These are phyloP conservation scores for Sceliomorpha sp. DNA, from an alignment of 2,888 invertebrate genomes.

Conservation along the genomic window DNA sequence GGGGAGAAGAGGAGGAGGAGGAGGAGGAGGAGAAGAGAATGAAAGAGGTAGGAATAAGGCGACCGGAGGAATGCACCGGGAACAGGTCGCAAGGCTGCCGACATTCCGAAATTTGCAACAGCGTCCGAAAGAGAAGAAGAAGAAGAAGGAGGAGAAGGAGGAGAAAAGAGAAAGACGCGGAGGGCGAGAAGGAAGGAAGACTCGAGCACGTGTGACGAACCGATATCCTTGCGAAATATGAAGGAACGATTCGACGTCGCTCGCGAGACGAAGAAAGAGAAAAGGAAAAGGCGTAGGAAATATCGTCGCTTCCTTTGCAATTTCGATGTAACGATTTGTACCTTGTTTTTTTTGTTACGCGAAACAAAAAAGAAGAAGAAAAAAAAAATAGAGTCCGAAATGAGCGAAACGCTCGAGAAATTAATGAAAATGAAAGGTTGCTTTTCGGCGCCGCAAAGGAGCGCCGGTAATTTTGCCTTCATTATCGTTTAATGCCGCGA, in stretches of 20 bases:
- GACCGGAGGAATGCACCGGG: slow-evolving; percentile 70
- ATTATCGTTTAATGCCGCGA: slow-evolving; percentile 33
- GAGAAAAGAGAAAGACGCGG: too few relatives aligned
- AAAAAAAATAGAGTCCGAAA: too few relatives aligned
- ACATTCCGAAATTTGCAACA: slow-evolving; percentile 74
- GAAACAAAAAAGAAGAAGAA: too few relatives aligned
- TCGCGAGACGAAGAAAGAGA: not conserved
- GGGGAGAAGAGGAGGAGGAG: slow-evolving; percentile 18
- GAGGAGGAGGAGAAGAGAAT: slow-evolving; percentile 22
- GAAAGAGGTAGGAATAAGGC: slow-evolving; percentile 34
- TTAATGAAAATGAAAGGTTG: slow-evolving; percentile 33
- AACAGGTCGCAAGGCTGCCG: slow-evolving; percentile 74
- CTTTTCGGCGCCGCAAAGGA: slow-evolving; percentile 17
- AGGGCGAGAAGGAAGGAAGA: slow-evolving; percentile 10
- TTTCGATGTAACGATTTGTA: too few relatives aligned
- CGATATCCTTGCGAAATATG: slow-evolving; percentile 15
- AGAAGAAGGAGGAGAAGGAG: too few relatives aligned
- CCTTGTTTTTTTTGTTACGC: too few relatives aligned
- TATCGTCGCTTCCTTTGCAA: too few relatives aligned
- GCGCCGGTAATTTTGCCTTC: slow-evolving; percentile 29
- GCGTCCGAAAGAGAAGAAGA: slow-evolving; percentile 33
- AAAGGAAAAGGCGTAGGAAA: too few relatives aligned
- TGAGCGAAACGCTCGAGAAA: slow-evolving; percentile 19
- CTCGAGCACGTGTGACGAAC: slow-evolving; percentile 34
- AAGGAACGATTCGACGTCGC: not conserved